phyloP scores from a whole-genome alignment of 2,797 vertebrate genomes.

The Discoglossus pictus region DNA sequence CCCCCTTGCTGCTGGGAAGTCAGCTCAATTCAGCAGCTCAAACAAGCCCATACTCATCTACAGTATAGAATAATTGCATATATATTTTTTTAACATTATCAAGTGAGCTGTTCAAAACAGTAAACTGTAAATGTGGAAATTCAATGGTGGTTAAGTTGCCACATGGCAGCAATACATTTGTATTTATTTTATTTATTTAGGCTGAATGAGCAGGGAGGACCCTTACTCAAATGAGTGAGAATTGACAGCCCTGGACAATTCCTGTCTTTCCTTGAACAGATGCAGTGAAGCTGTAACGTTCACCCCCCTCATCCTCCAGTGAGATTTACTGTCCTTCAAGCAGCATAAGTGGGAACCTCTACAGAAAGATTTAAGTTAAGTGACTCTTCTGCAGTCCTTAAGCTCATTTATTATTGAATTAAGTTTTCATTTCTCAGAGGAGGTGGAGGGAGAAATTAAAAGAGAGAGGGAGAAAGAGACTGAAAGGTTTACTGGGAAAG shows the following conservation, averaged over 20 bases:
- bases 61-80: too few species aligned
- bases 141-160: too few species aligned
- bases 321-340: constrained; percentile 83
- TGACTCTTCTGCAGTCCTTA: constrained; percentile 77
- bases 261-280: constrained; percentile 3
- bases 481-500: constrained; percentile 11
- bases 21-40: too few species aligned
- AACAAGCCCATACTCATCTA: too few species aligned
- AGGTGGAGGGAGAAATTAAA: constrained; percentile 44
- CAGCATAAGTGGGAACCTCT: constrained; percentile 82
- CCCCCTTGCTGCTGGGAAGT: too few species aligned
- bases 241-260: constrained; percentile 17
- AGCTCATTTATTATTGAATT: constrained; percentile 86
- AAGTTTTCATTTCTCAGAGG: constrained; percentile 75
- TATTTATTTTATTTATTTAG: too few species aligned
- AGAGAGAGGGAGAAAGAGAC: constrained; percentile 3
- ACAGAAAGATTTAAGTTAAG: constrained; percentile 88
- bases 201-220: too few species aligned
- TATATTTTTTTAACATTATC: too few species aligned
- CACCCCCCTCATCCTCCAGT: constrained; percentile 59
- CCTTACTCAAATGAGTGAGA: neutral
- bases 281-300: constrained; percentile 75
- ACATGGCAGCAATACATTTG: too few species aligned
- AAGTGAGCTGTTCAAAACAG: too few species aligned
- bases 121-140: too few species aligned